These are phyloP conservation scores for Papilio aristodemus DNA, from an alignment of 1,140 invertebrate species.

Conservation along the genomic window DNA sequence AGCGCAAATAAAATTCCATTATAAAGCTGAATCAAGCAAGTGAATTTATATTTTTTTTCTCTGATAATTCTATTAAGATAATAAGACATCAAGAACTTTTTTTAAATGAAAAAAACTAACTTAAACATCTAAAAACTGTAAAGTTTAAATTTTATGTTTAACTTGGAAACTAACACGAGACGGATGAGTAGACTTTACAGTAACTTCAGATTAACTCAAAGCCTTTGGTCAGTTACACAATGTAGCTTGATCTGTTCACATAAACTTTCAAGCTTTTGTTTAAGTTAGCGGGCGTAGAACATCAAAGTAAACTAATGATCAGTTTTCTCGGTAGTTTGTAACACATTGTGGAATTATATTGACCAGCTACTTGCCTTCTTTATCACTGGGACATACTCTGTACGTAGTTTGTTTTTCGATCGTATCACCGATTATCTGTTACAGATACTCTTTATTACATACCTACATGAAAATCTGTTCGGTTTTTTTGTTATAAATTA, in stretches of 20 bases:
- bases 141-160: slow-evolving; percentile 11
- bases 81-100: neutral
- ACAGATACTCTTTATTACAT: too few relatives aligned
- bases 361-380: too few relatives aligned
- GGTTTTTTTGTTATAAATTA: neutral
- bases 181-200: neutral
- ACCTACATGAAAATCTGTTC: too few relatives aligned
- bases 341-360: too few relatives aligned
- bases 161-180: neutral
- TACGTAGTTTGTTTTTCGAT: too few relatives aligned
- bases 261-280: slow-evolving; percentile 9
- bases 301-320: neutral
- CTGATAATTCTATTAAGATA: neutral
- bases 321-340: neutral
- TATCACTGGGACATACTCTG: too few relatives aligned
- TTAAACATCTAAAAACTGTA: slow-evolving; percentile 1
- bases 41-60: neutral
- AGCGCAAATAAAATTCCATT: too few relatives aligned
- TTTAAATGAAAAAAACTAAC: neutral
- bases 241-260: neutral
- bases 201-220: slow-evolving; percentile 8
- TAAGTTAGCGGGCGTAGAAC: neutral
- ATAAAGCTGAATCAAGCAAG: neutral
- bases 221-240: neutral
- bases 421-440: too few relatives aligned